These are phyloP conservation scores for Ptilonorhynchus violaceus DNA, from an alignment of 2,113 vertebrate genomes.

Conservation along the genomic window DNA sequence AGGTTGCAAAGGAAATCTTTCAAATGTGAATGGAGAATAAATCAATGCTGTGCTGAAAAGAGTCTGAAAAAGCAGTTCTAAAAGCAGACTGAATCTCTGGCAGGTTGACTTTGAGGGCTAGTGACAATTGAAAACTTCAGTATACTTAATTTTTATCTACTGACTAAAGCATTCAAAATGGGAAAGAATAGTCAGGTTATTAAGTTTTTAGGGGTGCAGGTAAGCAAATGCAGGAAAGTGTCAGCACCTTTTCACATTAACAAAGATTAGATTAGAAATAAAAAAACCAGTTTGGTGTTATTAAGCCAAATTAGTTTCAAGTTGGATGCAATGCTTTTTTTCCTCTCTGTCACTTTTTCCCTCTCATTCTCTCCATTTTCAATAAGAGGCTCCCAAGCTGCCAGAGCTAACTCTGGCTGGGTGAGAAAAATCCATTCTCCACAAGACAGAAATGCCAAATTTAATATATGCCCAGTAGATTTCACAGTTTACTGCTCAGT, in stretches of 20 bases:
- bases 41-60: conserved; percentile 32
- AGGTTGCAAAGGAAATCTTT: conserved; percentile 47
- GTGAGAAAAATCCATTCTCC: conserved; percentile 47
- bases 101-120: not conserved
- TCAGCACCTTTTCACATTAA: not conserved
- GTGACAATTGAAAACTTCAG: not conserved
- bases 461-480: conserved; percentile 51
- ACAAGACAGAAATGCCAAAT: conserved; percentile 50
- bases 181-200: not conserved
- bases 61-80: conserved; percentile 21
- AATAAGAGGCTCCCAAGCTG: conserved; percentile 45
- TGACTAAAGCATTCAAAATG: not conserved
- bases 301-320: conserved; percentile 21
- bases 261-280: not conserved
- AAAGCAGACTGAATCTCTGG: conserved; percentile 23
- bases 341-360: not conserved
- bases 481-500: conserved; percentile 52
- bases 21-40: conserved; percentile 42
- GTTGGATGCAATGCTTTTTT: not conserved
- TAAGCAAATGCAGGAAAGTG: not conserved
- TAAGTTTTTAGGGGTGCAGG: not conserved
- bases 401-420: conserved; percentile 22
- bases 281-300: not conserved
- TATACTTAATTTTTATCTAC: conserved; percentile 21
- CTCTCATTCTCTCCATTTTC: not conserved